Evolutionary conservation across 2,113 vertebrate species (phyloP).

Genomic region (Spermophilus dauricus): DNA sequence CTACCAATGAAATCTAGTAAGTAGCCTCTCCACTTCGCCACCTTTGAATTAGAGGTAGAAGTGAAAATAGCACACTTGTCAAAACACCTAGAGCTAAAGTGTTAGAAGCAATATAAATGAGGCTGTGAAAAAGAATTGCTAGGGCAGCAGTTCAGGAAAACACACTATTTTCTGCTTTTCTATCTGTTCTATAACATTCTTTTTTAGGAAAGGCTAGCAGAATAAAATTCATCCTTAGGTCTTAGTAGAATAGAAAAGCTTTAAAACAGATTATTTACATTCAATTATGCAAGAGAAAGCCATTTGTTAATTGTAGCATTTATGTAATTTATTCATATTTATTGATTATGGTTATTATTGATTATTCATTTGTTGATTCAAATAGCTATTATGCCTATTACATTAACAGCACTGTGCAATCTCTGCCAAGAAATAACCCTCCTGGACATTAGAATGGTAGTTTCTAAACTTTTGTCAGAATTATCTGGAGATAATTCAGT

Average conservation of each 20-base stretch:
- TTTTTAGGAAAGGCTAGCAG: background rate
- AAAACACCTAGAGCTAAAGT: constrained; percentile 55
- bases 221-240: background rate
- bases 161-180: constrained; percentile 7
- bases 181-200: background rate
- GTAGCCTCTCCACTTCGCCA: constrained; percentile 53
- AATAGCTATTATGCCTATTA: background rate
- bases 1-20: constrained; percentile 58
- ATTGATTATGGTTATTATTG: background rate
- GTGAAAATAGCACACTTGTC: constrained; percentile 78
- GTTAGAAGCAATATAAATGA: constrained; percentile 59
- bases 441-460: background rate
- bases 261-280: background rate
- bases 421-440: background rate
- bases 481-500: background rate
- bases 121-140: constrained; percentile 53
- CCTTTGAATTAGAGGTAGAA: constrained; percentile 68
- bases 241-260: background rate
- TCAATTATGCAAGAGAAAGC: constrained; percentile 30
- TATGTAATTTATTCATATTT: background rate
- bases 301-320: background rate
- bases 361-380: background rate
- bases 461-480: background rate
- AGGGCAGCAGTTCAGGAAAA: constrained; percentile 58
- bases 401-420: background rate